Evolutionary conservation across 2,888 invertebrate genomes (phyloP).

Genomic region (Nemotelus nigrinus): DNA sequence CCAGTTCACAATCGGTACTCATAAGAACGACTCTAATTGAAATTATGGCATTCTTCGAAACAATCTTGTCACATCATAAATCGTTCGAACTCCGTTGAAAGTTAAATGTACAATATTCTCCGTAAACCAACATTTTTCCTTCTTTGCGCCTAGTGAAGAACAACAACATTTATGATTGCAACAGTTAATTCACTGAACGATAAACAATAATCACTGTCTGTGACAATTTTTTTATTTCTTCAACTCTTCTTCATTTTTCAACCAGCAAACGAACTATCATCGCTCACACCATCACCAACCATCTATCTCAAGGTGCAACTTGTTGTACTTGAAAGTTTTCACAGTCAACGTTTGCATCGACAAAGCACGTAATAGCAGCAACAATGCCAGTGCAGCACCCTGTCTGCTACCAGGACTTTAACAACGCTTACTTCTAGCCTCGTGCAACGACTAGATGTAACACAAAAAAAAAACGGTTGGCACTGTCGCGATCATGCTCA

Average conservation of each 20-base stretch:
- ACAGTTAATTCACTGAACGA: conserved; percentile 3
- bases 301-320: background rate
- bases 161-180: background rate
- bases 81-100: conserved; percentile 23
- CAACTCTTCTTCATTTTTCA: background rate
- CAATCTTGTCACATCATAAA: conserved; percentile 26
- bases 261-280: too few relatives aligned
- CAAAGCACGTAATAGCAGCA: background rate
- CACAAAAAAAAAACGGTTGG: background rate
- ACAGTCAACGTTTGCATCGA: background rate
- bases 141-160: background rate
- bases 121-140: too few relatives aligned
- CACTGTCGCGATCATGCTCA: conserved; percentile 30
- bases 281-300: background rate
- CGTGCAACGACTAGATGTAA: too few relatives aligned
- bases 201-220: conserved; percentile 19
- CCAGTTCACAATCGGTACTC: background rate
- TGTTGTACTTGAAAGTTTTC: conserved; percentile 19
- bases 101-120: background rate
- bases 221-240: conserved; percentile 9
- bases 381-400: background rate
- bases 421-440: too few relatives aligned
- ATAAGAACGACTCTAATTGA: conserved; percentile 29
- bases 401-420: too few relatives aligned
- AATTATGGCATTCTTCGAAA: conserved; percentile 15